Evolutionary conservation across 2,888 invertebrate genomes (phyloP), one percentile per base, ranked within the genome.

Genomic region (Chrysomela aeneicollis): DNA sequence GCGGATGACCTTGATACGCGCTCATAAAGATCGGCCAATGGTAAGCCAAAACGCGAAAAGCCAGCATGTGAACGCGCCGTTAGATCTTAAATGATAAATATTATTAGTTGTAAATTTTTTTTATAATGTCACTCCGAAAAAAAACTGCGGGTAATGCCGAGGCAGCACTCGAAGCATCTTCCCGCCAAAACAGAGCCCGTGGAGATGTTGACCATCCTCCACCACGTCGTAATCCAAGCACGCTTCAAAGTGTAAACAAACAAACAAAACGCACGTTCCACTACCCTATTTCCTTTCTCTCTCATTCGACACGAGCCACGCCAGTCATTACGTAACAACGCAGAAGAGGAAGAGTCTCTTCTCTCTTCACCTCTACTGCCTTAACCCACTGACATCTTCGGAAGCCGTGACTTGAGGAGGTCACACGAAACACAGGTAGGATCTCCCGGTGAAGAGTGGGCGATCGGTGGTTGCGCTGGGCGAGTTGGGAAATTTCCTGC

Each of bases 281-380:
- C 61, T 61, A 61, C 61, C 61, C 61, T 55, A 61, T 50, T 61
- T 61, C 35, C 61, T n/a, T 35, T 21, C 21, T 17, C 32, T 32
- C 46, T 42, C 10, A 26, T 30, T 35, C 37, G 42, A 21, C 42
- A 19, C 21, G 42, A 18, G 55, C 15, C 47, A 17, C 2, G 9
- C 32, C 10, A 26, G 32, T 35, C 10, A 10, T 35, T 35, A 35
- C 32, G 6, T 35, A 35, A 35, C 15, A n/a, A n/a, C n/a, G n/a
- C n/a, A n/a, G n/a, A n/a, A n/a, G n/a, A n/a, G 42, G 42, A 42
- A 2, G 42, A 42, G 10, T n/a, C n/a, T 10, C 32, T 42, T n/a
- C 4, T 6, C 26, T 26, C 4, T 26, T 26, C 6, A 26, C 6
- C 4, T 26, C 6, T 6, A 6, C 4, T 15, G 42, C 42, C 42